phyloP scores from a whole-genome alignment of 2,113 vertebrate species.

The Notarius quadriscutis region DNA sequence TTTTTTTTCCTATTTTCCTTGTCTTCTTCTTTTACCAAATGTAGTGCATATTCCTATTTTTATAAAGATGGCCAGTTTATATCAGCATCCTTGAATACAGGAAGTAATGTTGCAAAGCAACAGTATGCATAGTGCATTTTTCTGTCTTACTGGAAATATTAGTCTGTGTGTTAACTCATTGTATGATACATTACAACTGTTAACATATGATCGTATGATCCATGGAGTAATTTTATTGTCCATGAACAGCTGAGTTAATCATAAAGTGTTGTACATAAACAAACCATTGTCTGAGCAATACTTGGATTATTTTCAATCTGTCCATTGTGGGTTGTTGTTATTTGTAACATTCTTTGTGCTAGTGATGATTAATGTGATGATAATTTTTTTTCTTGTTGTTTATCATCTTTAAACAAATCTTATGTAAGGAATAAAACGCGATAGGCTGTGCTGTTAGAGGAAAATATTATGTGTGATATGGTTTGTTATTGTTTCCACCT shows the following conservation, averaged over 20 bases:
- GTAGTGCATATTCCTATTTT: conserved; percentile 42
- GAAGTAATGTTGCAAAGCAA: conserved; percentile 18
- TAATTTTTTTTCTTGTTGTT: neutral
- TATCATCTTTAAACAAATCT: neutral
- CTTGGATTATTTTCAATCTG: neutral
- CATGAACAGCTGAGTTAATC: neutral
- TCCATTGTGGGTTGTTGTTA: neutral
- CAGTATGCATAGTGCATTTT: neutral
- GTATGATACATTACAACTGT: neutral
- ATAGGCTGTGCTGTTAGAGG: neutral
- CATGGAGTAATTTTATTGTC: conserved; percentile 2
- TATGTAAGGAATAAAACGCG: neutral
- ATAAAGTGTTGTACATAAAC: neutral
- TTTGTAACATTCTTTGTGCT: neutral
- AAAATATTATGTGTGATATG: neutral
- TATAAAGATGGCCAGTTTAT: conserved; percentile 36
- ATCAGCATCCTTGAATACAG: conserved; percentile 5
- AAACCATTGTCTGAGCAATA: conserved; percentile 1
- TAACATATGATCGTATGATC: neutral
- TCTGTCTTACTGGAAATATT: neutral
- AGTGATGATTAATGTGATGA: neutral
- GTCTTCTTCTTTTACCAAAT: conserved; percentile 22
- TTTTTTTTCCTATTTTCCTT: neutral
- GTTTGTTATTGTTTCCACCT: neutral
- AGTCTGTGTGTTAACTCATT: neutral